Evolutionary conservation across 2,113 vertebrate genomes (phyloP).

Genomic region (Lutjanus erythropterus): DNA sequence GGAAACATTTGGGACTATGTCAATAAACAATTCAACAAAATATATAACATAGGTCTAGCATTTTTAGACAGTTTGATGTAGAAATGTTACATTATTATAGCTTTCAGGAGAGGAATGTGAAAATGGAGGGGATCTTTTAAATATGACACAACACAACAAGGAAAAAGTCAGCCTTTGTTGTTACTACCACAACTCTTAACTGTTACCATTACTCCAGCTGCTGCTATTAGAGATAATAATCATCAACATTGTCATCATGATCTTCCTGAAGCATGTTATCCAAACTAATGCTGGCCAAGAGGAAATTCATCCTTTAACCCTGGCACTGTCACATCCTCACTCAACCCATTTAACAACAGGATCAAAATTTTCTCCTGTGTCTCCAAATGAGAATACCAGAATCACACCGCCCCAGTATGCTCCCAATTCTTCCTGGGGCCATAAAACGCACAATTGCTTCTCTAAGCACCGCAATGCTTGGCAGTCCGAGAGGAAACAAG

Average conservation of each 20-base stretch:
- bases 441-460: constrained; percentile 39
- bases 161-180: background rate
- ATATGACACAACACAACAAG: background rate
- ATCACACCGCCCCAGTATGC: background rate
- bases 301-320: constrained; percentile 12
- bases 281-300: background rate
- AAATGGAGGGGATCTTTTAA: too few species aligned
- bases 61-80: too few species aligned
- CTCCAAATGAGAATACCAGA: constrained; percentile 42
- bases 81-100: too few species aligned
- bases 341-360: constrained; percentile 1
- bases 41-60: too few species aligned
- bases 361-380: background rate
- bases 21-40: too few species aligned
- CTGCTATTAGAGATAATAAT: background rate
- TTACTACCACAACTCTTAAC: background rate
- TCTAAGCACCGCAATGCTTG: background rate
- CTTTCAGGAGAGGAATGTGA: too few species aligned
- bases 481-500: constrained; percentile 18
- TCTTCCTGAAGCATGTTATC: constrained; percentile 18
- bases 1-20: too few species aligned
- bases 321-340: background rate
- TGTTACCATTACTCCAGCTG: background rate
- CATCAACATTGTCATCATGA: background rate
- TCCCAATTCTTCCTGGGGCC: constrained; percentile 5